phyloP scores from a whole-genome alignment of 2,888 invertebrate species.

The Thalpophila matura region DNA sequence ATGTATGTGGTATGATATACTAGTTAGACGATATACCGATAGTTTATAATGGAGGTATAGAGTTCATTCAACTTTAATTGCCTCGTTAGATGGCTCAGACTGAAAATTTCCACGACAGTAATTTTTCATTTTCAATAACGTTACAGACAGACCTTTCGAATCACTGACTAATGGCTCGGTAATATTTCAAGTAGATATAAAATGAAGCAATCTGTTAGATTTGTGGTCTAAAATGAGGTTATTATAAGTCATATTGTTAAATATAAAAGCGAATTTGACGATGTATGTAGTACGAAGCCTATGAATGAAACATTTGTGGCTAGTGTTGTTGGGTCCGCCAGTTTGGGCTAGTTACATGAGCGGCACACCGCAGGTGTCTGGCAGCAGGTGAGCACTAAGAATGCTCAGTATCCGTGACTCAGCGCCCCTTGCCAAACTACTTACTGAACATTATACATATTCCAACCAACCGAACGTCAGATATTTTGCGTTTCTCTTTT shows the following conservation, averaged over 20 bases:
- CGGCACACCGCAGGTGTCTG: slow-evolving; percentile 77
- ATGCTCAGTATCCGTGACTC: slow-evolving; percentile 74
- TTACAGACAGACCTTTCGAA: slow-evolving; percentile 49
- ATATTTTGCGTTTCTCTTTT: slow-evolving; percentile 13
- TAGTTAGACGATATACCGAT: slow-evolving; percentile 37
- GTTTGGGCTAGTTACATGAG: slow-evolving; percentile 65
- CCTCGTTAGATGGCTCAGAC: slow-evolving; percentile 56
- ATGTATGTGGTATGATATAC: slow-evolving; percentile 12
- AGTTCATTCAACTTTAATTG: slow-evolving; percentile 65
- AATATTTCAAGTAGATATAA: slow-evolving; percentile 48
- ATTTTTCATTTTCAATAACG: slow-evolving; percentile 62
- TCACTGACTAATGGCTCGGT: slow-evolving; percentile 44
- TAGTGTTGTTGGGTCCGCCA: slow-evolving; percentile 42
- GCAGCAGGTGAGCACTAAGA: slow-evolving; percentile 72
- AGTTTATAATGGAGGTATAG: slow-evolving; percentile 52
- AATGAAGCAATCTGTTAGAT: slow-evolving; percentile 37
- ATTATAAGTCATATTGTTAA: slow-evolving; percentile 7
- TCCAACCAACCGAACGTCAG: slow-evolving; percentile 42
- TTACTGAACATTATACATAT: slow-evolving; percentile 66
- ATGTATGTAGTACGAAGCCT: neutral
- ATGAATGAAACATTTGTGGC: slow-evolving; percentile 27
- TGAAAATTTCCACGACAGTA: slow-evolving; percentile 56
- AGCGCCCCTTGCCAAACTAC: slow-evolving; percentile 74
- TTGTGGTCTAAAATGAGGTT: slow-evolving; percentile 12
- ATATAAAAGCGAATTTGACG: neutral